phyloP scores from a whole-genome alignment of 2,113 vertebrate species.

The Bos javanicus region DNA sequence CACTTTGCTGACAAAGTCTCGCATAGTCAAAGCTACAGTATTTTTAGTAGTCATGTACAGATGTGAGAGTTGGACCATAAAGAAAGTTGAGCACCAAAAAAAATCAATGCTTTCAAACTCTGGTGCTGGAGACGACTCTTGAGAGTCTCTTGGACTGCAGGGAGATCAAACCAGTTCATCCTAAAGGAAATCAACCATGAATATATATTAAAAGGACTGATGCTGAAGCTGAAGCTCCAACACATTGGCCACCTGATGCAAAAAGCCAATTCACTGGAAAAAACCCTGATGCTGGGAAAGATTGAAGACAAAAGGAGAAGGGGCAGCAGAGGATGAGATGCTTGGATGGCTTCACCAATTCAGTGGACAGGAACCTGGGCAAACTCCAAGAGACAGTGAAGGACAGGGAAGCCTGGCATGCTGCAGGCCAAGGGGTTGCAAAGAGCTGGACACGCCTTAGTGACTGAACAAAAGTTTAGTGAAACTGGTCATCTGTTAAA shows the following conservation, averaged over 20 bases:
- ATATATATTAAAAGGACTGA: not conserved
- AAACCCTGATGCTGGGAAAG: not conserved
- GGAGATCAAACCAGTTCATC: not conserved
- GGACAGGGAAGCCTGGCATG: not conserved
- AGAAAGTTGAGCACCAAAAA: not conserved
- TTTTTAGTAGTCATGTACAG: not conserved
- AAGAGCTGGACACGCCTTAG: not conserved
- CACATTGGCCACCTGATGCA: not conserved
- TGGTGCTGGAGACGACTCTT: not conserved
- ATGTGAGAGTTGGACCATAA: not conserved
- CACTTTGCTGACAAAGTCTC: not conserved
- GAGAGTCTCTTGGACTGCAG: not conserved
- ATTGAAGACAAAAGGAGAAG: not conserved
- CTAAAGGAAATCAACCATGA: not conserved
- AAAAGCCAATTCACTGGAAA: not conserved
- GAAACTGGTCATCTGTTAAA: not conserved
- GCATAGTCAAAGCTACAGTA: not conserved
- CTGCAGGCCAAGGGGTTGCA: not conserved
- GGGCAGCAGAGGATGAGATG: not conserved
- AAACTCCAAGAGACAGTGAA: not conserved
- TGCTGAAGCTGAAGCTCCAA: not conserved
- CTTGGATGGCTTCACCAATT: not conserved
- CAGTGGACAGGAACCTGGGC: not conserved
- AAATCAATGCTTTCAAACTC: not conserved
- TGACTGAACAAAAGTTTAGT: not conserved